Evolutionary conservation across 2,113 vertebrate species (phyloP).

Genomic region (Colistium nudipinnis): DNA sequence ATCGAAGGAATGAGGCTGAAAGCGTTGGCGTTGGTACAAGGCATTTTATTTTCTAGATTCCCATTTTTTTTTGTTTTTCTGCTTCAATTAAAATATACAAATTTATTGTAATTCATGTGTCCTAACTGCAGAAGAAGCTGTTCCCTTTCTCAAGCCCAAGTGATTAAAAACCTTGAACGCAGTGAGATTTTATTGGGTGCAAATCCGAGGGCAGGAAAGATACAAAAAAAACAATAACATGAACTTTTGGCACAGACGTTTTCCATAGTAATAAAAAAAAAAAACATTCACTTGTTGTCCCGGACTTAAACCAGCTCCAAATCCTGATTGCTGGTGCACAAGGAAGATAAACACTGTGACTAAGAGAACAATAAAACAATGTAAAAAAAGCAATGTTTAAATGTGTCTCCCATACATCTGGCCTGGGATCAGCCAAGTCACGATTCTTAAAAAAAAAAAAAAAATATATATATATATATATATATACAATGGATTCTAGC

Average conservation of each 20-base stretch:
- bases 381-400: conserved; percentile 15
- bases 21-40: background rate
- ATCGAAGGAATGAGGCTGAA: conserved; percentile 11
- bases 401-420: conserved; percentile 37
- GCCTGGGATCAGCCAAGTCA: conserved; percentile 34
- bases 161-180: background rate
- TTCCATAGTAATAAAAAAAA: conserved; percentile 4
- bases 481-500: conserved; percentile 42
- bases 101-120: background rate
- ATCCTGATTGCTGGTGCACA: conserved; percentile 14
- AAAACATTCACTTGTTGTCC: conserved; percentile 9
- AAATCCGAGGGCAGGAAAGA: background rate
- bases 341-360: conserved; percentile 34
- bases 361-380: conserved; percentile 34
- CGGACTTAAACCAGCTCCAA: conserved; percentile 25
- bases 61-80: background rate
- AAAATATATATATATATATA: no score
- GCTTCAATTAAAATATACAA: background rate
- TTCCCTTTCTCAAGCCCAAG: background rate
- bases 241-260: conserved; percentile 3
- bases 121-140: background rate
- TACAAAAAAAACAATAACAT: conserved; percentile 1
- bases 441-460: no score
- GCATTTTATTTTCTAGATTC: background rate
- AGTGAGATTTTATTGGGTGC: conserved; percentile 3